Conservation (phyloP, 2,113 vertebrate genomes). For the Macquaria ambigua region DNA sequence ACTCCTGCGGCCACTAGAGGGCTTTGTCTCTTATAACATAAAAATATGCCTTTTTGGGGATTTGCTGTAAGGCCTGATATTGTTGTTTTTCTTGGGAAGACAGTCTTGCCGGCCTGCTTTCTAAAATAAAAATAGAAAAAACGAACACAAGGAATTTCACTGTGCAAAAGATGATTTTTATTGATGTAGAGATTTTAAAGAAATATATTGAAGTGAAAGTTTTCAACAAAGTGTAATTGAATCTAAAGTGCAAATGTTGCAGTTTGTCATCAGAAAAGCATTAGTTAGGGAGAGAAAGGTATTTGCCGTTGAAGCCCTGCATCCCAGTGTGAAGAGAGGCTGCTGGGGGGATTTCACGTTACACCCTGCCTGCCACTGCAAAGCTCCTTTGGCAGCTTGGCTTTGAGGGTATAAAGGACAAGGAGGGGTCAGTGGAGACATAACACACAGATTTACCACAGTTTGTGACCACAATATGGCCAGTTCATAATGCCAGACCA, state of each 20-base stretch:
- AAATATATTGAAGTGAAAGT: not conserved
- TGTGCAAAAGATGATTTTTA: conserved; percentile 62
- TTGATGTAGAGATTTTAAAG: conserved; percentile 36
- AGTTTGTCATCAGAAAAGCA: conserved; percentile 10
- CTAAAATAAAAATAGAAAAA: not conserved
- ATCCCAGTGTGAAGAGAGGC: not conserved
- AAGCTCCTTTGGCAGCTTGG: not conserved
- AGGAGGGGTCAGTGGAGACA: conserved; percentile 28
- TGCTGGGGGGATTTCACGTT: not conserved
- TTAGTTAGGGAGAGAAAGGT: conserved; percentile 27
- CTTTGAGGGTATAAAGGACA: not conserved
- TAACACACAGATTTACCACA: not conserved
- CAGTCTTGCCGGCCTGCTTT: not conserved
- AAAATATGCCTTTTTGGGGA: not conserved
- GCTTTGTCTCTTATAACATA: no score
- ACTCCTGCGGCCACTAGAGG: no score
- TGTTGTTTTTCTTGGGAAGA: not conserved
- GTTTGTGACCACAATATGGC: not conserved
- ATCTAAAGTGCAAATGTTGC: conserved; percentile 70
- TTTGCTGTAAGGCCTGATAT: not conserved
- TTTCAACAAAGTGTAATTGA: not conserved
- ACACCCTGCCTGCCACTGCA: not conserved
- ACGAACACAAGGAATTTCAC: not conserved
- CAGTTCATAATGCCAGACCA: conserved; percentile 35
- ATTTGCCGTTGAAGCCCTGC: not conserved